Conservation (phyloP, 1,140 invertebrate species). For the Achroia grisella region DNA sequence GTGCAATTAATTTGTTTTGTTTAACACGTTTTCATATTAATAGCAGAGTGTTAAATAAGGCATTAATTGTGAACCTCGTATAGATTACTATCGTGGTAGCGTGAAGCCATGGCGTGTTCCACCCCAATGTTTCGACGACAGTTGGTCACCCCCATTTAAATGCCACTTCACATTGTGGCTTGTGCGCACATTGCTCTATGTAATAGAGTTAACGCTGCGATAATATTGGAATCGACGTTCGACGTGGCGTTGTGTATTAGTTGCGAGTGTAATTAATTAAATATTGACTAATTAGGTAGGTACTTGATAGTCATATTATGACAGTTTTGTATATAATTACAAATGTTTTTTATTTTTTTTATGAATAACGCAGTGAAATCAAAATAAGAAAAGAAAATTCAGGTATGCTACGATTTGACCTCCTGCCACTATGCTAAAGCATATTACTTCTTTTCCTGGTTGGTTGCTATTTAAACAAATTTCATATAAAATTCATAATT, state of each 20-base stretch:
- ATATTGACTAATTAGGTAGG: neutral
- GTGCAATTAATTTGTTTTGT: conserved; percentile 4
- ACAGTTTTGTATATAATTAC: no score
- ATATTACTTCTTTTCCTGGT: no score
- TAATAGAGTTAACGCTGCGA: conserved; percentile 46
- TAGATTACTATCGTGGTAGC: conserved; percentile 61
- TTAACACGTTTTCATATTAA: conserved; percentile 18
- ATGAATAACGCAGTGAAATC: no score
- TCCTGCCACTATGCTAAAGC: no score
- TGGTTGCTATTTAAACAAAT: no score
- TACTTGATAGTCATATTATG: no score
- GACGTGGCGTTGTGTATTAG: conserved; percentile 1
- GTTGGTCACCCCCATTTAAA: conserved; percentile 70
- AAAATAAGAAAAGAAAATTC: no score
- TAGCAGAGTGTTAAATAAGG: conserved; percentile 50
- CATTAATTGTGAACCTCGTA: conserved; percentile 55
- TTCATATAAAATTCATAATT: no score
- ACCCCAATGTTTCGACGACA: conserved; percentile 59
- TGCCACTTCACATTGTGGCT: conserved; percentile 67
- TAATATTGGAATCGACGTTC: conserved; percentile 30
- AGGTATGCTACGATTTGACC: no score
- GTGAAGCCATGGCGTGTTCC: conserved; percentile 56
- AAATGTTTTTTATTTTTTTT: no score
- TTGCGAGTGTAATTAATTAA: neutral
- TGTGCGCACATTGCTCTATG: conserved; percentile 54